Base-by-base conservation (phyloP, 2,797 vertebrate species). In the Phoxinus dragarum region DNA sequence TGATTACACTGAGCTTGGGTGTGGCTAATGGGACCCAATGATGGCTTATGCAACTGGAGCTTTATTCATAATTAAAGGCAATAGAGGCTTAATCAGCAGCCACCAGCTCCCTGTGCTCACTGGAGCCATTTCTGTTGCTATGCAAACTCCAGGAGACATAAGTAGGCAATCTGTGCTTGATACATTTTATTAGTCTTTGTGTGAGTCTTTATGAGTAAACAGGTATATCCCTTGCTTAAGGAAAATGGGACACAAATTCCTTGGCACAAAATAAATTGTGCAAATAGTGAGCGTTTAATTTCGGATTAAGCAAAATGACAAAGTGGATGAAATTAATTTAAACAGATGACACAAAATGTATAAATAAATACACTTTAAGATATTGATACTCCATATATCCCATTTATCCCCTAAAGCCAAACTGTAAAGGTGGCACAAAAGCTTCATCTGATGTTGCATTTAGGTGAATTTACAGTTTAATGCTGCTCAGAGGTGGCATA, bases 51-150 rank as follows among this genome's bases (percentile, higher is more conserved):
- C 90, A 90, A 83, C 91, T 91, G 92, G 92, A 93, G 90, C 91
- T 91, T 93, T 93, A 95, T 94, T 95, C 93, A 95, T 95, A 94
- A 96, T 95, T 95, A 93, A 95, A 80, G 68, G 68, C 56, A 94
- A 92, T 90, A 92, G 91, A 88, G 91, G 88, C 92, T 94, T 94
- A 93, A 95, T 94, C 93, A 94, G 38, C 89, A 92, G 90, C 91
- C 91, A 88, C 92, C 91, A 92, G 91, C 89, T 93, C 91, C 89
- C 90, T 89, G 90, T 90, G 90, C 92, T 91, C 93, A 91, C 93
- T 94, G 93, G 90, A 94, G 93, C 93, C 83, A 38, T 93, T 92
- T 94, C 94, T 95, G 95, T 95, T 96, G 95, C 95, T 95, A 95
- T 94, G 95, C 94, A 94, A 94, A 96, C 94, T 90, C 93, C 92